Evolutionary conservation across 1,140 invertebrate genomes (phyloP), one percentile per base, ranked within the genome.

Genomic region (Leptinotarsa defecta): DNA sequence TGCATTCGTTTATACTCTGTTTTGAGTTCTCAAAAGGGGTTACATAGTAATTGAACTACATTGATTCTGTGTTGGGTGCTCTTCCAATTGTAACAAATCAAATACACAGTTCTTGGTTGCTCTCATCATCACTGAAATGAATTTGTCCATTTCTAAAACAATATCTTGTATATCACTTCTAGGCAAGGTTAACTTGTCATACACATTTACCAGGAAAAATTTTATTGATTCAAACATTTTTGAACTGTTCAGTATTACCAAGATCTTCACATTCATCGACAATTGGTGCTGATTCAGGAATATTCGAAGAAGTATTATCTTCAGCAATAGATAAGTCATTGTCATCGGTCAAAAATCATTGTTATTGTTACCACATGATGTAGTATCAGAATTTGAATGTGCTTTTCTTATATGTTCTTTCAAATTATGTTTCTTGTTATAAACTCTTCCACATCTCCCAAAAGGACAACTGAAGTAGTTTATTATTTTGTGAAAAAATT

Each of bases 101-200:
- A 24, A 24, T 64, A 64, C 27, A 69, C 68, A 69, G 68, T 69
- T 64, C 63, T 64, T 64, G 63, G 63, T 64, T 64, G 63, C 63
- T 64, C 63, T 64, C 63, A 64, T 19, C 3, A 64, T 13, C 19
- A 64, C 63, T 64, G 63, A 24, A 24, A 24, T 24, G 24, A 64
- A 64, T 64, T 64, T 19, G 13, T 64, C 63, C 63, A 64, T 64
- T 19, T 64, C 63, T 64, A 64, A 64, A 64, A 64, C 63, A 64
- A 64, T 64, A 64, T 13, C 22, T 27, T 19, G 62, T 64, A 64
- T 64, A 64, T 64, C 62, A 64, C 62, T 64, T 24, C 62, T 64
- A 64, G 62, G 13, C 62, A 64, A 64, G 62, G 62, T 64, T 24
- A 64, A 64, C 62, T 64, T 64, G 62, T 64, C 62, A 64, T 64